Base-by-base conservation (phyloP, 2,888 invertebrate species). In the Pegoplata infirma region DNA sequence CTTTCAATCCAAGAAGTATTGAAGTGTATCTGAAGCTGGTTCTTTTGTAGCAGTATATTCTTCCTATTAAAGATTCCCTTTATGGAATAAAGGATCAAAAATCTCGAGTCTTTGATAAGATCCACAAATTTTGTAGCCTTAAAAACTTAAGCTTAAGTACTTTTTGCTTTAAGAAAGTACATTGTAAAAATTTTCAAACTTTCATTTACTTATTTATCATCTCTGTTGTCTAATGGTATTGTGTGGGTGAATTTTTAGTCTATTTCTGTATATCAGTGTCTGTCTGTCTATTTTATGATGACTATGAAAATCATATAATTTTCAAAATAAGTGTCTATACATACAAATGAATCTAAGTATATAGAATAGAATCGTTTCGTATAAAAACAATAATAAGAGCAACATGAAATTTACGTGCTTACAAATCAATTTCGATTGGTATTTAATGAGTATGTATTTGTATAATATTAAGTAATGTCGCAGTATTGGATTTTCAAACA, bases 371-470 rank as follows among this genome's bases (percentile, higher is more conserved):
- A 23, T 21, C 4, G 12, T 36, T 12, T 36, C 6, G 1, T 10
- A 67, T 16, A 40, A 56, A 46, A 56, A 51, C 49, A 69, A 75
- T 40, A 47, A 75, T 21, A 63, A 63, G 23, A 36, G 28, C 17
- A 56, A 25, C 16, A 44, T 25, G 23, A 64, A 76, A 69, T 69
- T 76, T 69, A 76, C 69, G 68, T 76, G 56, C 63, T 64, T 51
- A 69, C 69, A 69, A 75, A 69, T 76, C 75, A 69, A 76, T 69
- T 69, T 58, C 40, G 56, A 76, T 76, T 63, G 51, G 17, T 64
- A 64, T 76, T 76, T 69, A 76, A 75, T 75, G 75, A 75, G 68
- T 68, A 56, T 68, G 61, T 68, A 75, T 68, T 47, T 68, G 68
- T 68, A 63, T 75, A 56, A 68, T 59, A 75, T 75, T 75, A 63